These are phyloP conservation scores for Globodera ellingtonae DNA, from an alignment of 1,140 invertebrate species.

Conservation along the genomic window DNA sequence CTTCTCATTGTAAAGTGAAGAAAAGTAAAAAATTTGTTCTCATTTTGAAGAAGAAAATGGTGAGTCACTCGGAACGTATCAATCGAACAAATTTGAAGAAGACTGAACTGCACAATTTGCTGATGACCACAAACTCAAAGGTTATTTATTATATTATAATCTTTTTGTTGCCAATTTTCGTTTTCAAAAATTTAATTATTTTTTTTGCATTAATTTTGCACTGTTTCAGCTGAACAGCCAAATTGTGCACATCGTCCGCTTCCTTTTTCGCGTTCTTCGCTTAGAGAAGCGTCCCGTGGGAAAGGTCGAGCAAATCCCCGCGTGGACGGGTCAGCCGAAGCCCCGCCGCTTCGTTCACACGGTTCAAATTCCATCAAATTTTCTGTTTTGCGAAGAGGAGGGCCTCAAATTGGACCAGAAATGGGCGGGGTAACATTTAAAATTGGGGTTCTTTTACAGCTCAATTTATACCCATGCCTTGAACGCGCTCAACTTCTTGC, in stretches of 20 bases:
- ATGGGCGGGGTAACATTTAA: not conserved
- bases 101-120: not conserved
- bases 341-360: not conserved
- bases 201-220: too few relatives aligned
- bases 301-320: slow-evolving; percentile 13
- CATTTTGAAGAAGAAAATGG: slow-evolving; percentile 32
- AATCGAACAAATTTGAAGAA: slow-evolving; percentile 20
- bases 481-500: slow-evolving; percentile 10
- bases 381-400: too few relatives aligned
- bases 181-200: slow-evolving; percentile 21
- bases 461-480: slow-evolving; percentile 14
- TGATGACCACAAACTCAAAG: slow-evolving; percentile 4
- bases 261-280: slow-evolving; percentile 9
- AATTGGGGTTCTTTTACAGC: not conserved
- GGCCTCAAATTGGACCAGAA: not conserved
- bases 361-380: slow-evolving; percentile 1
- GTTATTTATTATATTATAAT: slow-evolving; percentile 10
- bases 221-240: slow-evolving; percentile 25
- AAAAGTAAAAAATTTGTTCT: not conserved
- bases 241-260: not conserved
- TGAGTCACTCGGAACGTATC: slow-evolving; percentile 30
- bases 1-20: not conserved
- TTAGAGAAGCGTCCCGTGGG: slow-evolving; percentile 14
- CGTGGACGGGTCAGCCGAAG: slow-evolving; percentile 27
- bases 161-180: not conserved